Conservation (phyloP, 2,797 vertebrate genomes). For the Podarcis lilfordi region DNA sequence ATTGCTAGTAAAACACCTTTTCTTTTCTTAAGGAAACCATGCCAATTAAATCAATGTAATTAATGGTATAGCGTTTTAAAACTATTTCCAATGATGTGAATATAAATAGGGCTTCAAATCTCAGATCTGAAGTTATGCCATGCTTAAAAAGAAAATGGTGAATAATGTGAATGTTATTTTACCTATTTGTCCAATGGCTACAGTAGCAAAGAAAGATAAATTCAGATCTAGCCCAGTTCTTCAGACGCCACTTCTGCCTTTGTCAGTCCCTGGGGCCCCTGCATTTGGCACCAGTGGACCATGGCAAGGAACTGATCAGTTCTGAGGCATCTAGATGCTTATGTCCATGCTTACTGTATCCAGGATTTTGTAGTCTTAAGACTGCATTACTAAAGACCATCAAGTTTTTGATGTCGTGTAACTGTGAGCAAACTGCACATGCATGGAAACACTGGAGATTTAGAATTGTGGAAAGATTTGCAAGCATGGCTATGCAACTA, state of each 20-base stretch:
- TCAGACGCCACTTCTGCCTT: too few relatives aligned
- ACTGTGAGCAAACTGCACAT: neutral
- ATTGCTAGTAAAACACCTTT: slow-evolving; percentile 14
- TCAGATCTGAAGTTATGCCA: slow-evolving; percentile 3
- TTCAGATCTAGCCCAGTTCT: neutral
- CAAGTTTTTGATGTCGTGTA: neutral
- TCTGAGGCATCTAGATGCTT: neutral
- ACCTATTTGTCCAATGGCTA: neutral
- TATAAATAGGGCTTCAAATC: neutral
- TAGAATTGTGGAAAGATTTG: neutral
- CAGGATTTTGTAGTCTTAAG: neutral
- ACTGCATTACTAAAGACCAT: neutral
- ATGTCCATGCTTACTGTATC: too few relatives aligned
- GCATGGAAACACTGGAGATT: neutral
- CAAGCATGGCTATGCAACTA: neutral
- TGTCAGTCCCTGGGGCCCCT: too few relatives aligned
- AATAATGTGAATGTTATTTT: neutral
- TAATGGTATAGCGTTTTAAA: slow-evolving; percentile 7
- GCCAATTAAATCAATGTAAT: neutral
- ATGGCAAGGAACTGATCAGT: neutral
- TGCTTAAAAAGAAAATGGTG: neutral
- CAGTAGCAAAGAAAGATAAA: slow-evolving; percentile 21
- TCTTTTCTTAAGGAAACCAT: slow-evolving; percentile 31
- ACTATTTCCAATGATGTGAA: slow-evolving; percentile 9
- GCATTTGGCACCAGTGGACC: too few relatives aligned